Evolutionary conservation across 2,888 invertebrate species (phyloP).

Genomic region (Drosophila basisetae): DNA sequence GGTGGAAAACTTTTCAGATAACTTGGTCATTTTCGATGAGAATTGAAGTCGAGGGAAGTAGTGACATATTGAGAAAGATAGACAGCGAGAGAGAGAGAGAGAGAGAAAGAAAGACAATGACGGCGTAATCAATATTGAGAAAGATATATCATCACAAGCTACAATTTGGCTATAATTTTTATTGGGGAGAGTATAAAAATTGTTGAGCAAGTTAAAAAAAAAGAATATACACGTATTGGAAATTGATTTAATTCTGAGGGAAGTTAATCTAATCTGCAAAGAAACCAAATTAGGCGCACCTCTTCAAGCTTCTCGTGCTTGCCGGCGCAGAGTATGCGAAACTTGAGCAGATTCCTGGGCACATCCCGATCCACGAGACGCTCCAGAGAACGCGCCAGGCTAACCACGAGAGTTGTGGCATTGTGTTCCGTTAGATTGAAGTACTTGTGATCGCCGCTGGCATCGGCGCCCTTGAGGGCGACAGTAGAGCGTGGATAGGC

Average conservation of each 20-base stretch:
- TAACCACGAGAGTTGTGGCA: constrained; percentile 91
- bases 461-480: constrained; percentile 81
- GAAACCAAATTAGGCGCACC: constrained; percentile 48
- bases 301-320: constrained; percentile 83
- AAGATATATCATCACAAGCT: background rate
- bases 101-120: background rate
- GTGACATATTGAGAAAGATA: background rate
- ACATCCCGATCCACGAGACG: constrained; percentile 92
- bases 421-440: constrained; percentile 88
- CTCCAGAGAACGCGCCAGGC: constrained; percentile 91
- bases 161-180: background rate
- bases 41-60: background rate
- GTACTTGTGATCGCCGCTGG: constrained; percentile 83
- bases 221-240: background rate
- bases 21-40: background rate
- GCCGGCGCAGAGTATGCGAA: constrained; percentile 89
- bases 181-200: rapidly evolving
- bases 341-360: constrained; percentile 93
- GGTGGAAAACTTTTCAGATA: background rate
- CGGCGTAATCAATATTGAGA: background rate
- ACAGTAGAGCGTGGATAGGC: constrained; percentile 90
- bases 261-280: background rate
- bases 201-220: background rate
- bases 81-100: too few species aligned
- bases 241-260: background rate